Evolutionary conservation across 2,888 invertebrate genomes (phyloP).

Genomic region (Brachynemurus nebulosus): DNA sequence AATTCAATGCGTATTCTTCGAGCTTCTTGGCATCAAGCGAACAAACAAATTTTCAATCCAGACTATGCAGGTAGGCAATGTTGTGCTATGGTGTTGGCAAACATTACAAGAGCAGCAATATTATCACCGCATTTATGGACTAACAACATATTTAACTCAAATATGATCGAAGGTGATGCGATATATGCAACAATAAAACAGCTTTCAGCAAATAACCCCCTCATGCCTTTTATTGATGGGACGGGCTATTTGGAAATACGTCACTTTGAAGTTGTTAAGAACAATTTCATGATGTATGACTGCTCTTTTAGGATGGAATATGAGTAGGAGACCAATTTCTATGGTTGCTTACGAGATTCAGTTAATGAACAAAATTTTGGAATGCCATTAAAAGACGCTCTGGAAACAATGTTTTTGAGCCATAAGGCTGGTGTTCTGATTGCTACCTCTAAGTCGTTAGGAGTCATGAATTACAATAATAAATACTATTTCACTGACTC

Average conservation of each 20-base stretch:
- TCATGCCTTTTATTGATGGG: neutral
- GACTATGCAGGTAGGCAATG: constrained; percentile 19
- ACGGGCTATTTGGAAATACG: constrained; percentile 9
- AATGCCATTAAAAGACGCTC: constrained; percentile 2
- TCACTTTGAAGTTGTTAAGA: constrained; percentile 9
- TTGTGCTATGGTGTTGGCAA: constrained; percentile 20
- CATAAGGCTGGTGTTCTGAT: constrained; percentile 8
- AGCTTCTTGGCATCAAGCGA: constrained; percentile 22
- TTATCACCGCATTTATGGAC: constrained; percentile 12
- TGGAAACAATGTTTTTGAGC: constrained; percentile 9
- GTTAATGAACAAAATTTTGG: constrained; percentile 5
- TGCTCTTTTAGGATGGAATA: constrained; percentile 8
- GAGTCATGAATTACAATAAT: constrained; percentile 11
- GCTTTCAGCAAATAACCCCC: neutral
- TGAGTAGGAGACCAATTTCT: constrained; percentile 9
- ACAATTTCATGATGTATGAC: constrained; percentile 8
- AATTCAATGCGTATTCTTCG: constrained; percentile 17
- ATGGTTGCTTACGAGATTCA: constrained; percentile 7
- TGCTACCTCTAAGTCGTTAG: constrained; percentile 3
- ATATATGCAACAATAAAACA: constrained; percentile 10
- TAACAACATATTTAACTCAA: constrained; percentile 14
- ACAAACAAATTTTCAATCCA: constrained; percentile 17
- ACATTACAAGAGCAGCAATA: constrained; percentile 14
- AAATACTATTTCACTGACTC: constrained; percentile 19
- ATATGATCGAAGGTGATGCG: constrained; percentile 17